Conservation (phyloP, 2,113 vertebrate genomes). For the Xiphias gladius region DNA sequence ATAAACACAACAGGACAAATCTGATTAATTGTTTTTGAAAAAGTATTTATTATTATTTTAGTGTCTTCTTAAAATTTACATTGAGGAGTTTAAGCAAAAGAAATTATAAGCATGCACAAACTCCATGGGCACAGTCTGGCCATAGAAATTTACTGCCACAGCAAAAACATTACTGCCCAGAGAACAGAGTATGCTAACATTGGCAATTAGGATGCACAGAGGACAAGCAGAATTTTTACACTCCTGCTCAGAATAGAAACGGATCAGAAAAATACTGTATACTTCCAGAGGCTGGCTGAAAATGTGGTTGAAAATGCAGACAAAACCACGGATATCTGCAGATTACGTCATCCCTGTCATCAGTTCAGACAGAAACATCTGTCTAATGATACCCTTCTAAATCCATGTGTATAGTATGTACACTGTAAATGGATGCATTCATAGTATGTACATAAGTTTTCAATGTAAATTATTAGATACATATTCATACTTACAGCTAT, state of each 20-base stretch:
- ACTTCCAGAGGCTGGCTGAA: not conserved
- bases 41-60: no score
- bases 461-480: not conserved
- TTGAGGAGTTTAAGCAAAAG: not conserved
- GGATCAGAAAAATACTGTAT: not conserved
- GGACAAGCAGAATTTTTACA: not conserved
- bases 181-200: not conserved
- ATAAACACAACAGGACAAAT: not conserved
- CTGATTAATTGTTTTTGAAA: no score
- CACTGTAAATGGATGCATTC: not conserved
- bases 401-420: not conserved
- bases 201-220: conserved; percentile 21
- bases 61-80: no score
- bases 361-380: conserved; percentile 5
- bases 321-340: conserved; percentile 6
- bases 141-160: not conserved
- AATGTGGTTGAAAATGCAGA: not conserved
- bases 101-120: not conserved
- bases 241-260: conserved; percentile 21
- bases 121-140: not conserved
- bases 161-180: conserved; percentile 16
- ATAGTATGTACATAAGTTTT: not conserved
- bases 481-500: not conserved
- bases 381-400: not conserved
- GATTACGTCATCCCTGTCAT: conserved; percentile 13